A percentile compares a stretch with the other conserved stretches of the same genome.
These are phyloP conservation scores for Cartodere bifasciata DNA, from an alignment of 2,888 invertebrate genomes.

Conservation along the genomic window DNA sequence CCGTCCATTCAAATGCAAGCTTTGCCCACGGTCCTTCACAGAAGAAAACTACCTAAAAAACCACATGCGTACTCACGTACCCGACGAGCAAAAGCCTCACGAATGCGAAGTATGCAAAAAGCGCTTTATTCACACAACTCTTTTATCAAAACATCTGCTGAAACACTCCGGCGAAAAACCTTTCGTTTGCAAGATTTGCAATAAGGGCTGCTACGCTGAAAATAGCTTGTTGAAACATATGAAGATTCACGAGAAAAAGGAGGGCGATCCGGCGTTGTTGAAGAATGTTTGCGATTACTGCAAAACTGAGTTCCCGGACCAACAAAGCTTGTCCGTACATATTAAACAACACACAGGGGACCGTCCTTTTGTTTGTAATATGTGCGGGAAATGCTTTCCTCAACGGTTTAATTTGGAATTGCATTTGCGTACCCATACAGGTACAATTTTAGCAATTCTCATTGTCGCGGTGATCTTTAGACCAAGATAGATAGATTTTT, in stretches of 20 bases:
- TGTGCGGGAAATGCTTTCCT: slow-evolving; percentile 35
- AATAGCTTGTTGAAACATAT: slow-evolving; percentile 36
- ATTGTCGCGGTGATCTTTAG: too few relatives aligned
- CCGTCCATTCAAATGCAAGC: slow-evolving; percentile 33
- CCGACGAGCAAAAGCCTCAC: slow-evolving; percentile 37
- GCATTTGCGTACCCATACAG: slow-evolving; percentile 35
- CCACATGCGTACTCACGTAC: slow-evolving; percentile 33
- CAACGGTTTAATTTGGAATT: slow-evolving; percentile 35
- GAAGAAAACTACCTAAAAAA: slow-evolving; percentile 37
- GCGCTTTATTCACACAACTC: slow-evolving; percentile 35
- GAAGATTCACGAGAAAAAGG: slow-evolving; percentile 36
- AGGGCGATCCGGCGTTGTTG: slow-evolving; percentile 33
- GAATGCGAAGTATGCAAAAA: slow-evolving; percentile 36
- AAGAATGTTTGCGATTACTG: slow-evolving; percentile 38
- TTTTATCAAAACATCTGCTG: slow-evolving; percentile 35
- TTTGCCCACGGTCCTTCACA: slow-evolving; percentile 33
- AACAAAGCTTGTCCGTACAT: slow-evolving; percentile 30
- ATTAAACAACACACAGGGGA: slow-evolving; percentile 36
- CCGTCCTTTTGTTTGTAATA: slow-evolving; percentile 34
- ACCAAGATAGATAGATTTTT: too few relatives aligned
- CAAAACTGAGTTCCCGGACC: slow-evolving; percentile 33
- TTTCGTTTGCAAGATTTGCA: slow-evolving; percentile 35
- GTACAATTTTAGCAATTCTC: too few relatives aligned
- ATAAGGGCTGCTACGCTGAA: slow-evolving; percentile 35
- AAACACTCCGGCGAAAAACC: slow-evolving; percentile 38